A percentile compares a stretch with the other conserved stretches of the same genome.
Conservation (phyloP, 2,113 vertebrate species). For the Anarrhichthys ocellatus region DNA sequence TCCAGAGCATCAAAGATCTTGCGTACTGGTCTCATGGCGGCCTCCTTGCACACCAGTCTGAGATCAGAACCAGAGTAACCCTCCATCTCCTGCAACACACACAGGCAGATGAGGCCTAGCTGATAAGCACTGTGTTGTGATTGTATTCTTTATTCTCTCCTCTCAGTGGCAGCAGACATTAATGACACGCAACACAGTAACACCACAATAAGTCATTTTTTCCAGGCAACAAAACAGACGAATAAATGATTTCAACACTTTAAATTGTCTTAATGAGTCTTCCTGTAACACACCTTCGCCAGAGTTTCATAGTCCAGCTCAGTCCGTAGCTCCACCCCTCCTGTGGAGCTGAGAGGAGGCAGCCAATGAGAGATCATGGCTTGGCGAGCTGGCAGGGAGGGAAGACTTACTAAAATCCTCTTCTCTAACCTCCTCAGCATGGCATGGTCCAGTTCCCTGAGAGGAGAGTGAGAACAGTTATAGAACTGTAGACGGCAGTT, state of each 20-base stretch:
- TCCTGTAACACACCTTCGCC: slow-evolving; percentile 81
- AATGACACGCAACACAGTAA: neutral
- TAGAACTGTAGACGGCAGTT: neutral
- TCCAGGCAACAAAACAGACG: no score
- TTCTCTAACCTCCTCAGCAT: slow-evolving; percentile 96
- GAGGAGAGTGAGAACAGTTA: neutral
- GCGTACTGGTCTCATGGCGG: slow-evolving; percentile 95
- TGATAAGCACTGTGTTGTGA: neutral
- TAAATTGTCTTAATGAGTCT: neutral
- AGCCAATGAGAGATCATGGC: slow-evolving; percentile 95
- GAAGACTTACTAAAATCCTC: slow-evolving; percentile 93
- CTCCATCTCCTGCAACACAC: slow-evolving; percentile 83
- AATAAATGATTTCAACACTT: neutral
- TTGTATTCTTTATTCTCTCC: neutral
- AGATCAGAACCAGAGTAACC: slow-evolving; percentile 97
- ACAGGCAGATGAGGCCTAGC: neutral
- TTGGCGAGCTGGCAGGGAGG: slow-evolving; percentile 85
- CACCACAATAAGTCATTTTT: no score
- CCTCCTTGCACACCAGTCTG: slow-evolving; percentile 94
- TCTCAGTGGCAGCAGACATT: neutral
- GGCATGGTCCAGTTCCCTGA: slow-evolving; percentile 94
- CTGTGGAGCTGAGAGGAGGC: slow-evolving; percentile 86
- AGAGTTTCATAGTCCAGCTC: slow-evolving; percentile 87
- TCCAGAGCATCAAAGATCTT: slow-evolving; percentile 93
- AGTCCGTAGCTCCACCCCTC: slow-evolving; percentile 85